These are phyloP conservation scores for Sitobion miscanthi DNA, from an alignment of 1,140 invertebrate species.

Conservation along the genomic window DNA sequence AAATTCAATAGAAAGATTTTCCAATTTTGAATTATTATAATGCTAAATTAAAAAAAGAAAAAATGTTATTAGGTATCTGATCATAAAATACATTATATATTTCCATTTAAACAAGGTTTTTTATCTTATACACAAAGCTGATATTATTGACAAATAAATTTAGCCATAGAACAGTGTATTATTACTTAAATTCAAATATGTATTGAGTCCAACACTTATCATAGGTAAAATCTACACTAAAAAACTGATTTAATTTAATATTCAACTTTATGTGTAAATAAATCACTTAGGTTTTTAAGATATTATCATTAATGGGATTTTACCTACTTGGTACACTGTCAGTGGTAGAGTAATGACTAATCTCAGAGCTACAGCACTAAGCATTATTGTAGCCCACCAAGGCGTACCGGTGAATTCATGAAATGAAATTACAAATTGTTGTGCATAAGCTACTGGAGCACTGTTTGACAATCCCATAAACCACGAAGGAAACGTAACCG, in stretches of 20 bases:
- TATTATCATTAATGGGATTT: background rate
- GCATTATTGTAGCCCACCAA: slow-evolving; percentile 82
- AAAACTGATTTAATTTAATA: background rate
- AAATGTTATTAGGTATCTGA: background rate
- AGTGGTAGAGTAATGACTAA: slow-evolving; percentile 75
- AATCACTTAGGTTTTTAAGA: background rate
- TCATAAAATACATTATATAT: background rate
- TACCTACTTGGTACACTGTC: slow-evolving; percentile 71
- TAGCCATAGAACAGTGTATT: background rate
- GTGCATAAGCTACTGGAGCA: slow-evolving; percentile 68
- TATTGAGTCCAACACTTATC: background rate
- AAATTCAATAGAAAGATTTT: slow-evolving; percentile 53
- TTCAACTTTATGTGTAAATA: background rate
- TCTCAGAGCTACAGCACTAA: slow-evolving; percentile 74
- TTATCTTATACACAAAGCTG: background rate
- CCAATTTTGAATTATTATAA: slow-evolving; percentile 36
- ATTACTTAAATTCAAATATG: background rate
- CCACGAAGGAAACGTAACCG: slow-evolving; percentile 36
- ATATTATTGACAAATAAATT: background rate
- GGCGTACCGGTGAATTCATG: slow-evolving; percentile 77
- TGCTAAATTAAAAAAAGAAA: background rate
- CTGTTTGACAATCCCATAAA: slow-evolving; percentile 28
- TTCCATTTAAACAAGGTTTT: background rate
- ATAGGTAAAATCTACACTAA: background rate
- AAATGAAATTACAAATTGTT: slow-evolving; percentile 71